Base-by-base conservation (phyloP, 2,888 invertebrate species). In the Trichacis sp. region DNA sequence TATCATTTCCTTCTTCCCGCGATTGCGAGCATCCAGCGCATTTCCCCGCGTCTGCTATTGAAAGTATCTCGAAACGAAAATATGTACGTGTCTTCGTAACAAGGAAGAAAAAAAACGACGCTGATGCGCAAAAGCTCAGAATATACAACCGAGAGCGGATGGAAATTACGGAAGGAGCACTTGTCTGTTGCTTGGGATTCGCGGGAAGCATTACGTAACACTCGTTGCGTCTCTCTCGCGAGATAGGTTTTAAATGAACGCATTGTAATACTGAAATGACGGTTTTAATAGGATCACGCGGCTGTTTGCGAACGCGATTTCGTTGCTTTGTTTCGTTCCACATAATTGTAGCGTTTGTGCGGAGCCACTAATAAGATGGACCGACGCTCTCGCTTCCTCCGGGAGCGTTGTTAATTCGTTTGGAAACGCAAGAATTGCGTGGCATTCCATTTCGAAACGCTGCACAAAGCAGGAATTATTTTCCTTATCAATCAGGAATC, bases 31-130 rank as follows among this genome's bases (percentile, higher is more conserved):
- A 55, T 55, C 50, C 53, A 30, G 42, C 55, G n/a, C 24, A 24
- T 24, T 42, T 60, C 59, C 55, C 64, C 59, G 50, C 48, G 58
- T 53, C 50, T 51, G 52, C 60, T 40, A 65, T 65, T 65, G 49
- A 60, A 65, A 65, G 33, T 33, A 61, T 46, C 38, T 54, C 24
- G 57, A 48, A 54, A 52, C 47, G 65, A 61, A 66, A 66, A 58
- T 61, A 61, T 50, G 60, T 36, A n/a, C n/a, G 55, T 33, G 54
- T 12, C 11, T 54, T 53, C 50, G 52, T 48, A 49, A 45, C 57
- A 43, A 47, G 59, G n/a, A n/a, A 57, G 20, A 49, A 42, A 58
- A 64, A 42, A 49, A 48, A 12, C 52, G 47, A 46, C 36, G 51
- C 24, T 14, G 50, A 49, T 40, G 30, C 49, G 47, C 49, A 63